These are phyloP conservation scores for Oryzias woworae DNA, from an alignment of 2,113 vertebrate species.

Conservation along the genomic window DNA sequence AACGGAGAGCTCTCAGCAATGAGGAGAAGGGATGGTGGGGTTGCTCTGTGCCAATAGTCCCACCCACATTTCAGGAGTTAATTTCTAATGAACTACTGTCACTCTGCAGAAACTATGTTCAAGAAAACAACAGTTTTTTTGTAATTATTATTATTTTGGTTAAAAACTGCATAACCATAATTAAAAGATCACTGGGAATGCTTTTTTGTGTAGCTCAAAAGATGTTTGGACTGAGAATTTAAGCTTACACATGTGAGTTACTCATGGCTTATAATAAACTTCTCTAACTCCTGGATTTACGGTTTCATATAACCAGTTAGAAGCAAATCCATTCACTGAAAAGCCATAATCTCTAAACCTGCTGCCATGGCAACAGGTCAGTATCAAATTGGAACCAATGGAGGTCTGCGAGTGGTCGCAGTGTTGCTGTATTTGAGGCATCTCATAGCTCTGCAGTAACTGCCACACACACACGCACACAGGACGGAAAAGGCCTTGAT, in stretches of 20 bases:
- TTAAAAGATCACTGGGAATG: too few species aligned
- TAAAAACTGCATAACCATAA: too few species aligned
- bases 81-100: too few species aligned
- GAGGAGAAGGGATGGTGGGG: too few species aligned
- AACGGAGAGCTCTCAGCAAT: too few species aligned
- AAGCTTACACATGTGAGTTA: background rate
- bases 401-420: slow-evolving; percentile 24
- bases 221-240: too few species aligned
- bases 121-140: too few species aligned
- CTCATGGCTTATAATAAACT: background rate
- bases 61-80: too few species aligned
- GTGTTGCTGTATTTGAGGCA: slow-evolving; percentile 26
- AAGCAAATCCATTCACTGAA: background rate
- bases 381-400: slow-evolving; percentile 19
- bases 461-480: slow-evolving; percentile 2
- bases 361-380: slow-evolving; percentile 38
- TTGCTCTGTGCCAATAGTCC: too few species aligned
- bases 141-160: too few species aligned
- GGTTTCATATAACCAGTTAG: slow-evolving; percentile 7
- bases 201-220: too few species aligned
- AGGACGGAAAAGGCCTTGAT: slow-evolving; percentile 5
- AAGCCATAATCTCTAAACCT: background rate
- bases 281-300: background rate
- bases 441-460: slow-evolving; percentile 29
- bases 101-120: too few species aligned